Base-by-base conservation (phyloP, 2,888 invertebrate genomes). In the Troides helena region DNA sequence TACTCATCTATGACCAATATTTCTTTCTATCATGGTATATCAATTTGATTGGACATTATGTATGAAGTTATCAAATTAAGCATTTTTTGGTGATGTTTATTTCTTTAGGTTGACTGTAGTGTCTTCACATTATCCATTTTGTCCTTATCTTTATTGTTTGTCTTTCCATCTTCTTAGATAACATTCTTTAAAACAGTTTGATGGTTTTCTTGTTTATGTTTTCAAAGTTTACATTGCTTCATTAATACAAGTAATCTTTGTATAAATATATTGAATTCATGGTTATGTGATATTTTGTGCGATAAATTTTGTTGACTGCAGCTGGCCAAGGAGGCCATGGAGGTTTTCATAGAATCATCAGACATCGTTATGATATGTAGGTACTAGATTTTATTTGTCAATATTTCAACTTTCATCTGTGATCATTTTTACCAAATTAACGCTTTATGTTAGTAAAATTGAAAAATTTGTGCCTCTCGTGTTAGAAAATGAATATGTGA, bases 261-360 rank as follows among this genome's bases (percentile, higher is more conserved):
- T 69, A 25, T 67, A 65, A 62, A 67, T 67, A 60, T 58, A 23
- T 56, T 62, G 64, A 71, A 59, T 56, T 67, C 67, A 69, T 74
- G 74, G 72, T 74, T 74, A 72, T 63, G 71, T 71, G 74, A 76
- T 73, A 76, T 74, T 72, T 79, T 80, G 78, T 79, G 77, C 78
- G 78, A 80, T 80, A 78, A 78, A 83, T 85, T 83, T 85, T 85
- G 80, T 84, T 84, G 81, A 85, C 79, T 79, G 84, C 85, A 85
- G 86, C 85, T 83, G 85, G 85, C 82, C 78, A 70, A 50, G 80
- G 82, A 82, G 82, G 81, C 77, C 81, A 74, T 64, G 78, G 72
- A 74, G 74, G 70, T 76, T 75, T 73, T 72, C 74, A 73, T 74
- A 73, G 73, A 78, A 77, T 78, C 82, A 80, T 81, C 81, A 83